Evolutionary conservation across 2,888 invertebrate genomes (phyloP).

Genomic region (Eristalis pertinax): DNA sequence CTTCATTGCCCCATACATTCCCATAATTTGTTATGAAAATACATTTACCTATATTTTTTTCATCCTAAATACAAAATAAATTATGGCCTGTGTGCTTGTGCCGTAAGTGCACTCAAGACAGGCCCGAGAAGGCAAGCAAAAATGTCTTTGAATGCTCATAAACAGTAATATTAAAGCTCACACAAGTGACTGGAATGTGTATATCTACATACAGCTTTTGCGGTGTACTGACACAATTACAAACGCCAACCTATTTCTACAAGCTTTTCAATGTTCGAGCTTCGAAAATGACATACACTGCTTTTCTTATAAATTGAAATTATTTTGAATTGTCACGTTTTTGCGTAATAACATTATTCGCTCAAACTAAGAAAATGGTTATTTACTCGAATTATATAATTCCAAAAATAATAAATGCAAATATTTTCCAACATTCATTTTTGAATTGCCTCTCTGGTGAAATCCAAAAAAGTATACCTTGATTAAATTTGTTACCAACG

Average conservation of each 20-base stretch:
- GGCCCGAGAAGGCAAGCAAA: neutral
- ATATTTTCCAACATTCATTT: too few species aligned
- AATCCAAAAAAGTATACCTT: too few species aligned
- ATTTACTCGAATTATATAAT: too few species aligned
- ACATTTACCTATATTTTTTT: neutral
- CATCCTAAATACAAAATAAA: neutral
- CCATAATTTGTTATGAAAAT: conserved; percentile 4
- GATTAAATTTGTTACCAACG: too few species aligned
- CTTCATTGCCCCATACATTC: neutral
- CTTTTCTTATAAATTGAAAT: too few species aligned
- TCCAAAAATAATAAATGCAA: too few species aligned
- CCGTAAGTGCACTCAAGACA: neutral
- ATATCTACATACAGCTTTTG: neutral
- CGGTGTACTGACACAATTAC: neutral
- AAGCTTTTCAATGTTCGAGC: neutral
- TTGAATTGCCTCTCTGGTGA: too few species aligned
- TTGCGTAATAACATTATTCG: too few species aligned
- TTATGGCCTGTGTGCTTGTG: neutral
- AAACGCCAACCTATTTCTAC: neutral
- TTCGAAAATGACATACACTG: too few species aligned
- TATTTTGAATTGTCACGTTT: too few species aligned
- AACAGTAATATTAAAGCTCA: neutral
- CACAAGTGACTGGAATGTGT: too few species aligned
- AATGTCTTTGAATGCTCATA: neutral
- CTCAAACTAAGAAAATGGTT: too few species aligned